Evolutionary conservation across 2,113 vertebrate species (phyloP), one percentile per base, ranked within the genome.

Genomic region (Petromus typicus): DNA sequence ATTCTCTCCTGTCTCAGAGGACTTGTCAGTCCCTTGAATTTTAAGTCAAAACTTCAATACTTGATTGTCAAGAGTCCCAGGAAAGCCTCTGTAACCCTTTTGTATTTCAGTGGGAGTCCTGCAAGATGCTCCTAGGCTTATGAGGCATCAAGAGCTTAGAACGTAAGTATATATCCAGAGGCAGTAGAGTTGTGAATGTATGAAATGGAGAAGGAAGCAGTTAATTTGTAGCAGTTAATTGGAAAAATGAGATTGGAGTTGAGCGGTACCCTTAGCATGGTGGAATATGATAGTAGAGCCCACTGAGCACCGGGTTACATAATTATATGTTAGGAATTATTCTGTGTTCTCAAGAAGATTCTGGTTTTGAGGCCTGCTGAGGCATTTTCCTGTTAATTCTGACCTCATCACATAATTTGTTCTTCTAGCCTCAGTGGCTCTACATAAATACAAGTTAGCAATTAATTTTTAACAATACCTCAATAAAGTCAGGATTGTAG

Each of bases 401-500:
- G 54, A 83, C 16, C 30, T 79, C 32, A 90, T 25, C n/a, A 75
- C 25, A n/a, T 40, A 56, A 56, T 10, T n/a, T 96, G 40, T 61
- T 80, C 78, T 90, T 92, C 1, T 67, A n/a, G 40, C 56, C 40
- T 86, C 56, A 94, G 57, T 30, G n/a, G 12, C 7, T 96, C 56
- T 56, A 83, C 54, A 81, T 84, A 80, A 75, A 67, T 76, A 34
- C n/a, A 87, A 83, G 59, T 17, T 25, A 91, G 64, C 54, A 66
- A 37, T 93, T 82, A 64, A 43, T 59, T 32, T 59, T 10, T 30
- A 51, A 92, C 89, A 75, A 56, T 32, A 66, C 6, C 18, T 67
- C 34, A 81, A 71, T 94, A 86, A 92, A 90, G 64, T 83, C 45
- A 82, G 16, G 4, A 95, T 86, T 92, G 30, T 69, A 40, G 18